Conservation (phyloP, 2,888 invertebrate species). For the Limnephilus rhombicus region DNA sequence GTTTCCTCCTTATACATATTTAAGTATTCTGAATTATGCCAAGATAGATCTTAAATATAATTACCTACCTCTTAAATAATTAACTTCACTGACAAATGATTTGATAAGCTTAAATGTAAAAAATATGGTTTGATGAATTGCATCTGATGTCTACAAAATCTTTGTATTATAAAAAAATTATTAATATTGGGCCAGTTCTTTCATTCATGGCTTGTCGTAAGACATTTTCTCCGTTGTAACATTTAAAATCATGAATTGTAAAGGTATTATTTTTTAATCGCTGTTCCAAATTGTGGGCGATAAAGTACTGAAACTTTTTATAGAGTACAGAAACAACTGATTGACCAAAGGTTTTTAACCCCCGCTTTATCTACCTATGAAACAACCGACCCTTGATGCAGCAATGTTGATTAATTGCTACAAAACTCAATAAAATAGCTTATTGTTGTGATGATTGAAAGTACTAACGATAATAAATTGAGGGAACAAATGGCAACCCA, state of each 20-base stretch:
- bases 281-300: not conserved
- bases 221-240: too few species aligned
- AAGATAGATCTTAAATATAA: too few species aligned
- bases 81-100: not conserved
- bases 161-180: not conserved
- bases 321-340: not conserved
- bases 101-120: not conserved
- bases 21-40: not conserved
- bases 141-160: too few species aligned
- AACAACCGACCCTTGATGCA: too few species aligned
- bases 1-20: not conserved
- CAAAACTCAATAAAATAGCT: conserved; percentile 27
- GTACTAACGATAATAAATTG: conserved; percentile 10
- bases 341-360: too few species aligned
- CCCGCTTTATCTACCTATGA: too few species aligned
- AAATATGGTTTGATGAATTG: not conserved
- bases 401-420: conserved; percentile 1
- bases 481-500: not conserved
- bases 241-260: not conserved
- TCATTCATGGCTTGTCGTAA: not conserved
- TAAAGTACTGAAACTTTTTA: not conserved
- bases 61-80: not conserved
- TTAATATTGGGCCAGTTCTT: not conserved
- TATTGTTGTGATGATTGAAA: conserved; percentile 33
- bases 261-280: not conserved